Percentiles rank a stretch among this genome's conserved stretches.
Evolutionary conservation across 1,140 invertebrate species (phyloP).

Genomic region (Whitmania pigra): DNA sequence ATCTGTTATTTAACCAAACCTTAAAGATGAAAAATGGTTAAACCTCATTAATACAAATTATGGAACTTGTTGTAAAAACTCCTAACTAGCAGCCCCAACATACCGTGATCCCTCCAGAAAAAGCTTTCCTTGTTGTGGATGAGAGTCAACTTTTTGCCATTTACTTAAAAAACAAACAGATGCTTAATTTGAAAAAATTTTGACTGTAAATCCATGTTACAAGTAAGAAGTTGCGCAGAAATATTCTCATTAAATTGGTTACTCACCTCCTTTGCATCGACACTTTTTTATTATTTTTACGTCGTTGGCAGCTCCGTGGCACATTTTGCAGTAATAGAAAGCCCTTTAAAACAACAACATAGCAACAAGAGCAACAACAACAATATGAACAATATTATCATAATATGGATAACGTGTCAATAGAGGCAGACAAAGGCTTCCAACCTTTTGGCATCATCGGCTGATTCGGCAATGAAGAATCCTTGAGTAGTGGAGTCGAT

Average conservation of each 20-base stretch:
- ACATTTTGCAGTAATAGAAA: conserved; percentile 98
- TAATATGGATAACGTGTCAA: background rate
- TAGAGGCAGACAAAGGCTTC: background rate
- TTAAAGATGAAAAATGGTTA: too few relatives aligned
- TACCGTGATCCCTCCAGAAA: background rate
- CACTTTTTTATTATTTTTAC: conserved; percentile 98
- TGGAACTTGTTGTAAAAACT: background rate
- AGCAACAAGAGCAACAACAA: background rate
- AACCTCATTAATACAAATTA: background rate
- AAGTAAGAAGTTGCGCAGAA: too few relatives aligned
- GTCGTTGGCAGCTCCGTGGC: conserved; percentile 94
- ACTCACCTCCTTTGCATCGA: conserved; percentile 91
- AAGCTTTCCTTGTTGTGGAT: conserved; percentile 13
- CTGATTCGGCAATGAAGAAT: conserved; percentile 99
- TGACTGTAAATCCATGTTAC: too few relatives aligned
- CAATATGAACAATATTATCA: background rate
- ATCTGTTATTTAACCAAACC: too few relatives aligned
- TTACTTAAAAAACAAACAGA: conserved; percentile 51
- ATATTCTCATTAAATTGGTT: too few relatives aligned
- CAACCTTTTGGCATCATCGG: conserved; percentile 97
- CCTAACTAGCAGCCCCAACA: background rate
- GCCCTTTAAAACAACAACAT: conserved; percentile 54
- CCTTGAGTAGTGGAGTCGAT: conserved; percentile 96
- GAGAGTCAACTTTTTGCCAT: conserved; percentile 12
- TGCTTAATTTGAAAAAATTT: too few relatives aligned